Percentiles rank a stretch among this genome's conserved stretches.
These are phyloP conservation scores for Dusona sp. DNA, from an alignment of 2,888 invertebrate genomes.

Conservation along the genomic window DNA sequence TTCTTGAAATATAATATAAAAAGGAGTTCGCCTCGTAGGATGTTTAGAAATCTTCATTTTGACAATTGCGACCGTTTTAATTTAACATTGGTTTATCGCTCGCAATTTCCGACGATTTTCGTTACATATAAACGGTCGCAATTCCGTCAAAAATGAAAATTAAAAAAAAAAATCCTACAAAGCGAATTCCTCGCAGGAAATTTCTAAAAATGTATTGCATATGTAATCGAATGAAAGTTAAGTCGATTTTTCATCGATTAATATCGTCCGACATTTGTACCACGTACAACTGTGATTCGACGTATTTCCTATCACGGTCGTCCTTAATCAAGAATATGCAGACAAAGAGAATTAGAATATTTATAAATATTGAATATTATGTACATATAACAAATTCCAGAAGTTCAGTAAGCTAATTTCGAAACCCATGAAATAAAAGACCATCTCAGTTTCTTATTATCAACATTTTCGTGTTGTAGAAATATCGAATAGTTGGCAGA, in stretches of 20 bases:
- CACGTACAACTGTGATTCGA: background rate
- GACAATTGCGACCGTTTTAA: too few species aligned
- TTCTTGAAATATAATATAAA: too few species aligned
- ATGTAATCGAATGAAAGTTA: background rate
- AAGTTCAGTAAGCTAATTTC: background rate
- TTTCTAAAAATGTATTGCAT: background rate
- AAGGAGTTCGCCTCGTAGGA: too few species aligned
- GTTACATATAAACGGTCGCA: too few species aligned
- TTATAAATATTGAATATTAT: background rate
- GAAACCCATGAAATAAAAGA: background rate
- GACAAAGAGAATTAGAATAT: background rate
- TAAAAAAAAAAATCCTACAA: too few species aligned
- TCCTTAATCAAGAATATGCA: background rate
- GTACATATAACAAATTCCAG: constrained; percentile 1
- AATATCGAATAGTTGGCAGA: background rate
- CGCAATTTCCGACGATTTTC: too few species aligned
- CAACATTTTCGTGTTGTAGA: background rate
- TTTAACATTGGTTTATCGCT: too few species aligned
- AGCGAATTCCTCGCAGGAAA: too few species aligned
- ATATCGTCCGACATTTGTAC: background rate
- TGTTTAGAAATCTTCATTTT: too few species aligned
- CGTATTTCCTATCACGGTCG: background rate
- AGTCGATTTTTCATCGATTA: background rate
- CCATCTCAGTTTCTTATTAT: background rate
- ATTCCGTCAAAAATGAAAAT: too few species aligned